Evolutionary conservation across 2,797 vertebrate genomes (phyloP), one percentile per base, ranked within the genome.

Genomic region (Parambassis ranga): DNA sequence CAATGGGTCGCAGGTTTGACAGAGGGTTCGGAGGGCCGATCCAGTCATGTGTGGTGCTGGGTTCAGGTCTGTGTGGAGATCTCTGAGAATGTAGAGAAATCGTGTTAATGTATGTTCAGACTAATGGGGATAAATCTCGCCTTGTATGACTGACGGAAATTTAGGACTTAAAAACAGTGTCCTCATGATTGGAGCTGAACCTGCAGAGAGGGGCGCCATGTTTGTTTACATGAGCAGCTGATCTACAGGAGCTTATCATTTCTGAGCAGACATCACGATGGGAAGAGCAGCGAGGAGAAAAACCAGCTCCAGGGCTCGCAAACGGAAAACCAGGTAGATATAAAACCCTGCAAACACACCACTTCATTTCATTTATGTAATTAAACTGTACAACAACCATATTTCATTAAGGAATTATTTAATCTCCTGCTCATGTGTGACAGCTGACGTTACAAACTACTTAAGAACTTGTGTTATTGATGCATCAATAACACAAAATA

Each of bases 11-110:
- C 31, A 98, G 90, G 76, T 97, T 98, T 27, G 96, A 98, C 38
- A 87, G 79, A 15, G 73, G 87, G 86, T 98, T 93, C 0, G 96
- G 95, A 3, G 97, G 96, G 2, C 96, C 97, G 13, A 98, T 94
- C 97, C 96, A 99, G 82, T 99, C 97, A 0, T 86, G 81, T 3
- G 64, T 83, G n/a, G 95, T 90, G 47, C 90, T 83, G 1, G 91
- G 44, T 0, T 92, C 89, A 1, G 96, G 96, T 14, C 66, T 86
- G 86, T 93, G 94, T 10, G 59, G 39, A 20, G 74, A 82, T 13
- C 69, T 87, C 95, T 97, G 4, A 50, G 0, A 20, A 1, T 24
- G 8, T 23, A 19, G 18, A 23, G 6, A 13, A 52, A 27, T 1
- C 0, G 18, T 28, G 6, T n/a, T n/a, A n/a, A n/a, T n/a, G n/a